Percentiles rank a stretch among this genome's conserved stretches.
Conservation (phyloP, 2,888 invertebrate species). For the Drosophila nigritarsus region DNA sequence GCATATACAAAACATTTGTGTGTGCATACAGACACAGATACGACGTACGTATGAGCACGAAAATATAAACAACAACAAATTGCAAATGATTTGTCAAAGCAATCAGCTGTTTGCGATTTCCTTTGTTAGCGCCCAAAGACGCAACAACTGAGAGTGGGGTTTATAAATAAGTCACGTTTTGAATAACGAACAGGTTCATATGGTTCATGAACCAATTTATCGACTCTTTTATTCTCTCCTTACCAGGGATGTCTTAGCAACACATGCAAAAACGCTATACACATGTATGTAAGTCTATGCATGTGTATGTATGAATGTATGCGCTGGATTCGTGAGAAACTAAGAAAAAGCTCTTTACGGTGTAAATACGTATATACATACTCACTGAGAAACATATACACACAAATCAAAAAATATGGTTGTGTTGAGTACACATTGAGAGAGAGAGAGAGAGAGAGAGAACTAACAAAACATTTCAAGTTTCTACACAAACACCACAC, state of each 20-base stretch:
- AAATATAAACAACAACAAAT: slow-evolving; percentile 45
- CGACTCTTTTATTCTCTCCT: slow-evolving; percentile 40
- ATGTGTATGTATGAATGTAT: slow-evolving; percentile 9
- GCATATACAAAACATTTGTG: slow-evolving; percentile 21
- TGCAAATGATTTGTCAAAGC: slow-evolving; percentile 22
- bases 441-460: slow-evolving; percentile 1
- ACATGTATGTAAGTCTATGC: slow-evolving; percentile 12
- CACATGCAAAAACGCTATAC: slow-evolving; percentile 27
- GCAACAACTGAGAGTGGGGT: slow-evolving; percentile 31
- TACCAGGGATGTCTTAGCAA: slow-evolving; percentile 49
- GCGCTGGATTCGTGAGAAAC: slow-evolving; percentile 16
- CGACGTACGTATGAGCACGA: not conserved
- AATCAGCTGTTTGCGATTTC: slow-evolving; percentile 44
- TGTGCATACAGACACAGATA: slow-evolving; percentile 29
- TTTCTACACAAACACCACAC: slow-evolving; percentile 29
- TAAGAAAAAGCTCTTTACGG: slow-evolving; percentile 29
- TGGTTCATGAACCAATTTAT: slow-evolving; percentile 61
- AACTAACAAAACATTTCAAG: slow-evolving; percentile 55
- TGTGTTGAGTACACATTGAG: slow-evolving; percentile 16
- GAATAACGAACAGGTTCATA: slow-evolving; percentile 49
- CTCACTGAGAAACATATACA: slow-evolving; percentile 20
- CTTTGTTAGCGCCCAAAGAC: slow-evolving; percentile 10
- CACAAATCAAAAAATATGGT: slow-evolving; percentile 31
- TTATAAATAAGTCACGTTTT: slow-evolving; percentile 45
- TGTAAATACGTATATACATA: slow-evolving; percentile 37